Base-by-base conservation (phyloP, 53 echinoderm and acorn worm genomes). In the Apostichopus leukothele region DNA sequence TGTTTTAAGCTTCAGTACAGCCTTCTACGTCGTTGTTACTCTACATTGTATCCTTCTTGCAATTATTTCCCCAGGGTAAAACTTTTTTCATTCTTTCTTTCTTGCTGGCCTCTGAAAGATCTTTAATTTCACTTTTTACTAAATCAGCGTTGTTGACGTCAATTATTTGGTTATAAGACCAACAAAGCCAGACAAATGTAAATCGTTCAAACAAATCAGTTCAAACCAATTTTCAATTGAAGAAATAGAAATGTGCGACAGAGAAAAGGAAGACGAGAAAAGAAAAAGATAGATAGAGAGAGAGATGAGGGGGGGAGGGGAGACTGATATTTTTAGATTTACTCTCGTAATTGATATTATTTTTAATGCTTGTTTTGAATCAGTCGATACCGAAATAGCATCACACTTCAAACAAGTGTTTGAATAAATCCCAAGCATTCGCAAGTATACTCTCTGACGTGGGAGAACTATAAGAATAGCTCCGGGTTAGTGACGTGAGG, bases 181-280 rank as follows among this genome's bases (percentile, higher is more conserved):
- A 39, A 39, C 39, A 39, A 39, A 39, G 39, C 3, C 39, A 39
- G 39, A 39, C 39, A 39, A 3, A 3, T 39, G 39, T 39, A 1
- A 39, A 39, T 3, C 39, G 39, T 39, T 39, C 79, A n/a, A 52
- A 7, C 9, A 79, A 79, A 16, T 50, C 50, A 19, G 18, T 51
- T 79, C 79, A 79, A 79, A 79, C 79, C n/a, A 53, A 79, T 79
- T 50, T 79, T 79, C 52, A 79, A 79, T 79, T 79, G 39, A 52
- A 51, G 51, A 51, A 16, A 63, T 13, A 63, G 16, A 13, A 63
- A 13, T 8, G 63, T 16, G 63, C 7, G 63, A 63, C 11, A 16
- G 14, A 63, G 11, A 7, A 27, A 27, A 27, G 39, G 39, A 39
- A 63, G 16, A 63, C 63, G 16, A 16, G 63, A 16, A 63, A 63